Conservation (phyloP, 2,888 invertebrate species). For the Clepsis dumicolana region DNA sequence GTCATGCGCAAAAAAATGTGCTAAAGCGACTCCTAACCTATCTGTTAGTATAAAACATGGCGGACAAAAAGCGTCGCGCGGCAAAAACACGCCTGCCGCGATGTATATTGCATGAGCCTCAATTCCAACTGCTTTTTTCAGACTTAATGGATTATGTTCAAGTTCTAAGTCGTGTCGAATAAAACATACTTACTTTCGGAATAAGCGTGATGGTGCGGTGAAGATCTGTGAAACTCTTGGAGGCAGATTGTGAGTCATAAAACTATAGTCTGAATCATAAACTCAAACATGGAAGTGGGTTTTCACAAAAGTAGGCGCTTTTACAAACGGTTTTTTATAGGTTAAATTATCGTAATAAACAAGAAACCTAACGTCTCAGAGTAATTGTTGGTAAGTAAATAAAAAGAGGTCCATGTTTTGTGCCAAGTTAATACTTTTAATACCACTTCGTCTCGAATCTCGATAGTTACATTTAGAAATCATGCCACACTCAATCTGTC, state of each 20-base stretch:
- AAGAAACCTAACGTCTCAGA: too few relatives aligned
- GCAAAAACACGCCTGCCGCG: slow-evolving; percentile 53
- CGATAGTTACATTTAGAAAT: slow-evolving; percentile 20
- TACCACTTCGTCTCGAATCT: not conserved
- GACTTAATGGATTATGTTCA: slow-evolving; percentile 78
- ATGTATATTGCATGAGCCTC: slow-evolving; percentile 86
- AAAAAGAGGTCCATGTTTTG: too few relatives aligned
- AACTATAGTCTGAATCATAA: too few relatives aligned
- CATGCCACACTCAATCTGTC: slow-evolving; percentile 32
- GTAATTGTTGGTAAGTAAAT: not conserved
- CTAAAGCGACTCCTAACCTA: slow-evolving; percentile 24
- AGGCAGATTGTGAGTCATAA: not conserved
- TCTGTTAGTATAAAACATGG: slow-evolving; percentile 64
- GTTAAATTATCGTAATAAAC: too few relatives aligned
- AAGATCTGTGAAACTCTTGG: not conserved
- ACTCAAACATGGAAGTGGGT: too few relatives aligned
- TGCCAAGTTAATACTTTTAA: not conserved
- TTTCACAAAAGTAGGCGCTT: too few relatives aligned
- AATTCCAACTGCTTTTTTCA: slow-evolving; percentile 81
- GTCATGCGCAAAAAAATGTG: slow-evolving; percentile 34
- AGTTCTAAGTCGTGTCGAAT: slow-evolving; percentile 26
- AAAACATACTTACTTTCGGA: slow-evolving; percentile 30
- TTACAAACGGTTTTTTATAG: too few relatives aligned
- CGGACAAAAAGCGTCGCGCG: slow-evolving; percentile 65
- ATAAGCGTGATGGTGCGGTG: slow-evolving; percentile 7